Base-by-base conservation (phyloP, 2,888 invertebrate species). In the Heliconius ethilla region DNA sequence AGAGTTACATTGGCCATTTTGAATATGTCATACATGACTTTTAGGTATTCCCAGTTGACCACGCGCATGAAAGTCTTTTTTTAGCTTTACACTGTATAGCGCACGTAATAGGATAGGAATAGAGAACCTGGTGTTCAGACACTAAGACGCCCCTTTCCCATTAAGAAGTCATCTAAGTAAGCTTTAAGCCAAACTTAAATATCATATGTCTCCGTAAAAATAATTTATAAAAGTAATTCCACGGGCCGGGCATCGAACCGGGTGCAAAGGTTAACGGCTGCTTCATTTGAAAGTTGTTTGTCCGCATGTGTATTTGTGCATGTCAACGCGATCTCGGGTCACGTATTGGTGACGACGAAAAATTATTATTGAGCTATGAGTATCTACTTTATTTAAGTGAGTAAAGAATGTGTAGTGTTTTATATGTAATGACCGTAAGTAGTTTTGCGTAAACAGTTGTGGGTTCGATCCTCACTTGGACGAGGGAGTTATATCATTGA, bases 221-320 rank as follows among this genome's bases (percentile, higher is more conserved):
- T 78, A 81, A 82, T 83, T 82, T 82, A 83, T 81, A 82, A 80
- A 82, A 76, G 82, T 82, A 83, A 82, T 82, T 75, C 79, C 73
- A 76, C 78, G 77, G 78, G 80, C 76, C 81, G 83, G 82, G 82
- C 82, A 78, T 82, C 82, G 83, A 82, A 82, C 82, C 77, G 55
- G 79, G 81, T 83, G 82, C 79, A 84, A 82, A 85, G 87, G 86
- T 87, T 84, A 85, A 83, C 83, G 78, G 81, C 83, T 75, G 77
- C 33, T 81, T 82, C 82, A 82, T 85, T 85, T 85, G 86, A 85
- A 85, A 86, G 86, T 86, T 84, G 85, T 85, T 82, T 83, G 83
- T 82, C 82, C 81, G 81, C 81, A 74, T 77, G 75, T 66, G 72
- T 74, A 74, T 33, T 75, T 78, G 79, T 78, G 69, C 78, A 78